Percentiles rank a stretch among this genome's conserved stretches.
phyloP scores from a whole-genome alignment of 2,113 vertebrate genomes.

The Caranx melampygus region DNA sequence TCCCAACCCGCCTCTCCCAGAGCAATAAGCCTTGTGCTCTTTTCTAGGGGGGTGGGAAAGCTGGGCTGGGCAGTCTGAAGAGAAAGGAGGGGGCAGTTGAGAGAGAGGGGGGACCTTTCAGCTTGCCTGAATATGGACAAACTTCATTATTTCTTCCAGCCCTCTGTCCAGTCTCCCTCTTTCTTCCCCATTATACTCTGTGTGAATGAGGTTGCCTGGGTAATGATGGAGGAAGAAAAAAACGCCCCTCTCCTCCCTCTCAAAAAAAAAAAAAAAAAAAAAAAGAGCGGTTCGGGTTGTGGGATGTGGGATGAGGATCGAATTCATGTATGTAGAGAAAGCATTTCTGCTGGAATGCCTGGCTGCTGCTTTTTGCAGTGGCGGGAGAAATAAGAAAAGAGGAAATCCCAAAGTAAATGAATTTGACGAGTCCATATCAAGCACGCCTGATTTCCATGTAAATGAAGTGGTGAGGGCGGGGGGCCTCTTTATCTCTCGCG shows the following conservation, averaged over 20 bases:
- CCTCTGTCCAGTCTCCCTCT: conserved; percentile 84
- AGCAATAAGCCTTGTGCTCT: conserved; percentile 76
- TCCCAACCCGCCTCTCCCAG: conserved; percentile 55
- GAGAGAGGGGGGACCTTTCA: conserved; percentile 83
- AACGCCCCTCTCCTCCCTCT: conserved; percentile 79
- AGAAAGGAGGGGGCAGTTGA: conserved; percentile 72
- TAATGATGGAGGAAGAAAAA: conserved; percentile 84
- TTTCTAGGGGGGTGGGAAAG: conserved; percentile 74
- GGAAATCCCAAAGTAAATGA: conserved; percentile 84
- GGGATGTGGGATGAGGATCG: conserved; percentile 71
- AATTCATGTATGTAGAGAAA: conserved; percentile 74
- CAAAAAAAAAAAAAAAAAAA: conserved; percentile 61
- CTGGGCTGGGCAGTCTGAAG: conserved; percentile 65
- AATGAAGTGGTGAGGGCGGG: conserved; percentile 71
- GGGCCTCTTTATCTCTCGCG: conserved; percentile 60
- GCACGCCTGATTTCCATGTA: conserved; percentile 83
- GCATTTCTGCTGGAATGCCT: conserved; percentile 71
- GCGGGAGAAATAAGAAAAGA: conserved; percentile 63
- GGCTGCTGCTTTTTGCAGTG: conserved; percentile 60
- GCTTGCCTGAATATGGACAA: conserved; percentile 88
- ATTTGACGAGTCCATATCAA: conserved; percentile 83
- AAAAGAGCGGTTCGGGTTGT: conserved; percentile 65
- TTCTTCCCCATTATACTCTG: conserved; percentile 85
- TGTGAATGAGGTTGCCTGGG: conserved; percentile 88
- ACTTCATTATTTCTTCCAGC: conserved; percentile 87